Conservation (phyloP, 2,888 invertebrate genomes). For the Acrocyrtus sp. region DNA sequence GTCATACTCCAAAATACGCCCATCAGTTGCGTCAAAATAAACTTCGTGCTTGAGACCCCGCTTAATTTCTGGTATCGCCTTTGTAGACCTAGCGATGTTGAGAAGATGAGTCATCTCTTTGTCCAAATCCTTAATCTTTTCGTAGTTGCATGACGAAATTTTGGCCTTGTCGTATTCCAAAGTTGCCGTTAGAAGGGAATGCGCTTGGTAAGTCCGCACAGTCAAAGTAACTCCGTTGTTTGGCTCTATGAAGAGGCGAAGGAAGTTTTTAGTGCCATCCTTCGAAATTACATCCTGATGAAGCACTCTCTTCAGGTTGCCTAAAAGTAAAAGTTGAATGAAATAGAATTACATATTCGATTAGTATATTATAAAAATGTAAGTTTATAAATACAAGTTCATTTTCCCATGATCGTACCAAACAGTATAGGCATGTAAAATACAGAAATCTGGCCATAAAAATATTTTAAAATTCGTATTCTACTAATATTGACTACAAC, state of each 20-base stretch:
- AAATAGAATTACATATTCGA: no score
- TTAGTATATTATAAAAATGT: no score
- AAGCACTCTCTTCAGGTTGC: constrained; percentile 7
- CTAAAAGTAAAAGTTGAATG: no score
- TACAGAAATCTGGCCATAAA: no score
- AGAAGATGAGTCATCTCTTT: constrained; percentile 22
- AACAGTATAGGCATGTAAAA: no score
- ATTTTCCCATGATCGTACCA: no score
- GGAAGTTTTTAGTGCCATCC: constrained; percentile 1
- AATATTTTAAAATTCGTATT: no score
- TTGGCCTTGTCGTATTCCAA: constrained; percentile 44
- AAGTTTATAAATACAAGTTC: no score
- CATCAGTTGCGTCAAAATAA: constrained; percentile 72
- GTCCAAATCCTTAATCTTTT: constrained; percentile 27
- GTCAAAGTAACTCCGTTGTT: constrained; percentile 35
- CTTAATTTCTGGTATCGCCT: constrained; percentile 35
- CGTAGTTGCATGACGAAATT: not conserved
- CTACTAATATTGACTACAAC: no score
- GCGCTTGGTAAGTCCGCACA: constrained; percentile 12
- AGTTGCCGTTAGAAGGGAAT: constrained; percentile 15
- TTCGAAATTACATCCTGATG: constrained; percentile 14
- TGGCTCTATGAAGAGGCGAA: constrained; percentile 19
- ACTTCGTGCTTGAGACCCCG: constrained; percentile 44
- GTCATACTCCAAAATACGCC: constrained; percentile 89
- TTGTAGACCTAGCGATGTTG: constrained; percentile 30